Conservation (phyloP, 2,113 vertebrate species). For the Sphyrna mokarran region DNA sequence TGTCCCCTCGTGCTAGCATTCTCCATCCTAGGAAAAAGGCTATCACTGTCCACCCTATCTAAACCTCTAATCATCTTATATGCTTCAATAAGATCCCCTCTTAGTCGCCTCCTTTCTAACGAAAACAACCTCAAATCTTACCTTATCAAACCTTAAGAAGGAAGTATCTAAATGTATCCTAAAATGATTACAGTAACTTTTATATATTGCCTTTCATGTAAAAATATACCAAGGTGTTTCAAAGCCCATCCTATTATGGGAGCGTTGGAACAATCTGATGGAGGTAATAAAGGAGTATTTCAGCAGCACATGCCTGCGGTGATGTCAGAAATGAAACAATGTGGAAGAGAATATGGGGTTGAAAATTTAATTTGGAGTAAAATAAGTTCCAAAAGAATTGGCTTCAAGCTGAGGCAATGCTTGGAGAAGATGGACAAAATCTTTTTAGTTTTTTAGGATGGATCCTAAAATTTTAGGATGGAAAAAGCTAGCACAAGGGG, state of each 20-base stretch:
- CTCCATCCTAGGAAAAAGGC: no score
- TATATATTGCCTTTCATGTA: not conserved
- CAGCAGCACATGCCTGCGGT: not conserved
- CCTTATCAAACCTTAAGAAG: no score
- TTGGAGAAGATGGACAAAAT: not conserved
- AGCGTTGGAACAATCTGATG: not conserved
- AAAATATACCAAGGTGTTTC: not conserved
- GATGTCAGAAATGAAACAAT: not conserved
- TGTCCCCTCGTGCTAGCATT: no score
- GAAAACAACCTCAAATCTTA: no score
- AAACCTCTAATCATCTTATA: no score
- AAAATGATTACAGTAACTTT: not conserved
- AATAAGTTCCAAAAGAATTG: not conserved
- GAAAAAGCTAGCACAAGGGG: no score
- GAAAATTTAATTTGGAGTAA: not conserved
- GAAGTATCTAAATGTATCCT: not conserved
- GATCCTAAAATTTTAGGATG: no score
- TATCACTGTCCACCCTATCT: no score
- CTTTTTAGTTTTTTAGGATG: no score
- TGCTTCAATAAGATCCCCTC: no score
- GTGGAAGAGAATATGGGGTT: not conserved
- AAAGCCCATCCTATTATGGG: not conserved
- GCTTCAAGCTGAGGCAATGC: not conserved
- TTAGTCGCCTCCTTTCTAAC: no score
- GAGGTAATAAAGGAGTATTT: not conserved